Evolutionary conservation across 2,888 invertebrate genomes (phyloP).

Genomic region (Gonocerus acuteangulatus): DNA sequence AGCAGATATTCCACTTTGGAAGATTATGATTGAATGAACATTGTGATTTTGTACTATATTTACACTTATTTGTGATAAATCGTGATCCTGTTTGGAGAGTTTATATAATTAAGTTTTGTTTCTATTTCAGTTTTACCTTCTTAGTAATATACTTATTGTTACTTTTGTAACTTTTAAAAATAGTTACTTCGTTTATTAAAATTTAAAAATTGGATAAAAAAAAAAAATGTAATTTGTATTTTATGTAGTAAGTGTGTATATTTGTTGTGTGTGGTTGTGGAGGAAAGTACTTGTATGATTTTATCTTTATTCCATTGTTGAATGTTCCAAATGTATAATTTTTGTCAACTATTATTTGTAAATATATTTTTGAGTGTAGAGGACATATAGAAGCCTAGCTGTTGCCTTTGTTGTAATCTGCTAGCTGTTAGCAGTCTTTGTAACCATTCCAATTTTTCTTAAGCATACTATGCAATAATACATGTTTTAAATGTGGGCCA

Average conservation of each 20-base stretch:
- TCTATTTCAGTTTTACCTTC: neutral
- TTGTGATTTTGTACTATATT: slow-evolving; percentile 18
- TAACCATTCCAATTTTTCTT: too few species aligned
- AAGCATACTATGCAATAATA: too few species aligned
- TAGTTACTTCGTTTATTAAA: slow-evolving; percentile 5
- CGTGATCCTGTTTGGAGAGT: slow-evolving; percentile 15
- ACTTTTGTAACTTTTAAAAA: neutral
- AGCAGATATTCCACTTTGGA: too few species aligned
- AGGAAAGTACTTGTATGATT: slow-evolving; percentile 2
- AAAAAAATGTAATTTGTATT: slow-evolving; percentile 11
- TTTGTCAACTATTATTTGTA: too few species aligned
- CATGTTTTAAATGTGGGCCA: too few species aligned
- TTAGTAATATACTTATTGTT: slow-evolving; percentile 15
- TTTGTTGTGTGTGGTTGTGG: neutral
- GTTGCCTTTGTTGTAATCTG: too few species aligned
- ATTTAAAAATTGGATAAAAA: neutral
- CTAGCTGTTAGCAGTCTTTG: too few species aligned
- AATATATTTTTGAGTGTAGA: too few species aligned
- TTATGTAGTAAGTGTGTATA: slow-evolving; percentile 6
- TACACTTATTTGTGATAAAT: slow-evolving; percentile 20
- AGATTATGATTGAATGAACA: neutral
- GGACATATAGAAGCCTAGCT: too few species aligned
- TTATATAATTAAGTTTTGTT: slow-evolving; percentile 8
- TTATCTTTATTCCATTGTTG: slow-evolving; percentile 1
- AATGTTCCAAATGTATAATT: neutral